These are phyloP conservation scores for Nycteola revayana DNA, from an alignment of 2,888 invertebrate genomes.

Conservation along the genomic window DNA sequence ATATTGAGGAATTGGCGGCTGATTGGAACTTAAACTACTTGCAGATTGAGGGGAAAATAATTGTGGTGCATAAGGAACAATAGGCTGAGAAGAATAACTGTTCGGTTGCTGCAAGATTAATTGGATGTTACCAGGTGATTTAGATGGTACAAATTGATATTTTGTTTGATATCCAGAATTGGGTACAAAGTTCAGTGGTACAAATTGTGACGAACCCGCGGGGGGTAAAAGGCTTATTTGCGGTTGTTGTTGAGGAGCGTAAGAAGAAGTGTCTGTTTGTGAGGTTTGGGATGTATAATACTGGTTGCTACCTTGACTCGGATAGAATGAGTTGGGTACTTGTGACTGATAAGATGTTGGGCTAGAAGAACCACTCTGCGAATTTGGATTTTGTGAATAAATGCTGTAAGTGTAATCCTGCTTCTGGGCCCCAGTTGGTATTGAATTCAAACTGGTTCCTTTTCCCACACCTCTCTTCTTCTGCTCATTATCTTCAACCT, in stretches of 20 bases:
- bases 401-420: slow-evolving; percentile 71
- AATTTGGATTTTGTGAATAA: slow-evolving; percentile 55
- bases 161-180: slow-evolving; percentile 71
- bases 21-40: slow-evolving; percentile 41
- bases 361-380: slow-evolving; percentile 39
- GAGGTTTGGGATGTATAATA: slow-evolving; percentile 54
- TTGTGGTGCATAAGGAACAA: slow-evolving; percentile 55
- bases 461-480: slow-evolving; percentile 72
- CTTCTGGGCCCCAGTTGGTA: slow-evolving; percentile 70
- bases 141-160: slow-evolving; percentile 65
- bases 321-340: slow-evolving; percentile 66
- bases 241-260: slow-evolving; percentile 40
- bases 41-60: slow-evolving; percentile 45
- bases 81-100: slow-evolving; percentile 41
- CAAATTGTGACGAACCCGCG: slow-evolving; percentile 54
- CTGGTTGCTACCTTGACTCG: slow-evolving; percentile 56
- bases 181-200: slow-evolving; percentile 65
- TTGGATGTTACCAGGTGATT: slow-evolving; percentile 59
- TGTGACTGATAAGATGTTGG: slow-evolving; percentile 56
- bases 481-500: slow-evolving; percentile 65
- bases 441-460: slow-evolving; percentile 59
- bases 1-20: slow-evolving; percentile 35
- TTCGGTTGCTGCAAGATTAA: slow-evolving; percentile 58
- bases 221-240: slow-evolving; percentile 53
- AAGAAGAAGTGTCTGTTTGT: slow-evolving; percentile 40